phyloP scores from a whole-genome alignment of 1,140 invertebrate species.

The Argopecten irradians region DNA sequence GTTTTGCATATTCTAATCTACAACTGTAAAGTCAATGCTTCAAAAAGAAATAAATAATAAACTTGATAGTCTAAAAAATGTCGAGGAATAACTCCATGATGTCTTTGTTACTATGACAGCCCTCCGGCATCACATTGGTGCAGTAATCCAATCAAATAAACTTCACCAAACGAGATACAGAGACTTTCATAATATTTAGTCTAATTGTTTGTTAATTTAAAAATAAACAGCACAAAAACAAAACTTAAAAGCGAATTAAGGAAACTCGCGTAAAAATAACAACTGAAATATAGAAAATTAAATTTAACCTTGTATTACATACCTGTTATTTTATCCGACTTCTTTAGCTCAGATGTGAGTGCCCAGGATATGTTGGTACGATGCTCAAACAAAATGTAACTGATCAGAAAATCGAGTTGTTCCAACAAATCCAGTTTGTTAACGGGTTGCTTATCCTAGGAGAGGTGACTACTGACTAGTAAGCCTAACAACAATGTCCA shows the following conservation, averaged over 20 bases:
- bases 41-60: neutral
- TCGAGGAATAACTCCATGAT: too few species aligned
- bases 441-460: too few species aligned
- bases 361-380: neutral
- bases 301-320: neutral
- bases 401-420: neutral
- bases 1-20: neutral
- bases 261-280: neutral
- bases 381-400: neutral
- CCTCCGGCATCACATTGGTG: conserved; percentile 57
- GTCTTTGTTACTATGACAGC: conserved; percentile 27
- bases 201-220: neutral
- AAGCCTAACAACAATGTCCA: neutral
- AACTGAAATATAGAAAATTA: neutral
- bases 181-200: neutral
- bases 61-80: neutral
- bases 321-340: neutral
- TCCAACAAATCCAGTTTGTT: neutral
- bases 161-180: conserved; percentile 6
- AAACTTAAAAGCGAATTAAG: neutral
- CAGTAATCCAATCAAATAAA: conserved; percentile 24
- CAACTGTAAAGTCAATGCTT: neutral
- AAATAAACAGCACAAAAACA: too few species aligned
- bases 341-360: neutral
- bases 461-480: neutral